These are phyloP conservation scores for Scolopax mira DNA, from an alignment of 2,113 vertebrate genomes.

Conservation along the genomic window DNA sequence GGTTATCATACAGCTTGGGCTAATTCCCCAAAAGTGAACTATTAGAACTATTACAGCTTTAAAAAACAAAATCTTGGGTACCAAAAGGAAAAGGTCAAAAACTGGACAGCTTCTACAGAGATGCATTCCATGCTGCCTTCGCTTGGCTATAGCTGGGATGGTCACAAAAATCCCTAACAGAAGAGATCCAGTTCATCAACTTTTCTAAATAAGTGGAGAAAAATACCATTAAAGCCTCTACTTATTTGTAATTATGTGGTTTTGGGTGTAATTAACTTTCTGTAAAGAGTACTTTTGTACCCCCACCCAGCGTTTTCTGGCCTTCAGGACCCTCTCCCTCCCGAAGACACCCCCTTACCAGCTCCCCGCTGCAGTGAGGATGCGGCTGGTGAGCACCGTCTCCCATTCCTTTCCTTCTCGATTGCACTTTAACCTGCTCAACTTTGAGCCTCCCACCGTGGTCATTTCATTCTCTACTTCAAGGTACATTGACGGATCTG, in stretches of 20 bases:
- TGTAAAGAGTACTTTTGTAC: neutral
- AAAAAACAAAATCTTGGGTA: neutral
- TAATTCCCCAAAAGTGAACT: neutral
- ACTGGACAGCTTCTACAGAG: neutral
- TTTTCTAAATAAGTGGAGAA: neutral
- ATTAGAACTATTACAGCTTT: neutral
- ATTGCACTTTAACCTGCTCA: constrained; percentile 91
- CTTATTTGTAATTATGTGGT: neutral
- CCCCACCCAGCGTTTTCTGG: neutral
- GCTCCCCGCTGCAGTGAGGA: constrained; percentile 89
- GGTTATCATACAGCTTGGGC: neutral
- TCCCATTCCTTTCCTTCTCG: constrained; percentile 92
- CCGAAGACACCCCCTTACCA: constrained; percentile 70
- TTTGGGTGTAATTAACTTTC: neutral
- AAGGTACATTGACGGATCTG: constrained; percentile 89
- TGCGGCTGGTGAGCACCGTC: constrained; percentile 86
- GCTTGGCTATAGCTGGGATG: neutral
- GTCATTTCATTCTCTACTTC: constrained; percentile 95
- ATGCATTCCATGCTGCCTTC: neutral
- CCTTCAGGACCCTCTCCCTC: neutral
- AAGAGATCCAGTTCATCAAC: neutral
- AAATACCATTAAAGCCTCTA: neutral
- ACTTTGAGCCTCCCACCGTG: constrained; percentile 80
- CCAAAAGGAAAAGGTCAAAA: neutral
- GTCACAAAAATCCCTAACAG: neutral